These are phyloP conservation scores for Leucopsar rothschildi DNA, from an alignment of 2,113 vertebrate species.

Conservation along the genomic window DNA sequence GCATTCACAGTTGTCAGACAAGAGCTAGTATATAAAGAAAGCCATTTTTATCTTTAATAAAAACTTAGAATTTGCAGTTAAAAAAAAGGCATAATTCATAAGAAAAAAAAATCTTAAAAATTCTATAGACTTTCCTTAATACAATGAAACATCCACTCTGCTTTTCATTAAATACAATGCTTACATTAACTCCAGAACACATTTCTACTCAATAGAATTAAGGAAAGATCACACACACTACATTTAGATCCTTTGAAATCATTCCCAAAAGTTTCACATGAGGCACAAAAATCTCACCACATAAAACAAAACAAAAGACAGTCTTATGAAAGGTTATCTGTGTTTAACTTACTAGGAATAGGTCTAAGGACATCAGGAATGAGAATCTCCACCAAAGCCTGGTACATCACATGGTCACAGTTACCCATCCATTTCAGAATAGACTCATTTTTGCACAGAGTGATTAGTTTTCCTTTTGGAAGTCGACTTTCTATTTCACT, in stretches of 20 bases:
- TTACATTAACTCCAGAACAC: not conserved
- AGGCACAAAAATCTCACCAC: slow-evolving; percentile 35
- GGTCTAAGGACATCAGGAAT: slow-evolving; percentile 85
- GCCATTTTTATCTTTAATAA: not conserved
- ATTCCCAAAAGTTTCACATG: slow-evolving; percentile 38
- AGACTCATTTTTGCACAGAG: slow-evolving; percentile 82
- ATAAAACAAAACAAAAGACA: not conserved
- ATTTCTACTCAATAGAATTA: slow-evolving; percentile 46
- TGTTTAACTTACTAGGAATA: slow-evolving; percentile 83
- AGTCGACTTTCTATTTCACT: slow-evolving; percentile 87
- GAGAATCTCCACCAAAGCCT: slow-evolving; percentile 69
- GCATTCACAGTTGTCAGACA: not conserved
- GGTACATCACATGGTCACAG: slow-evolving; percentile 86
- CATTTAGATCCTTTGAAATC: not conserved
- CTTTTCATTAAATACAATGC: not conserved
- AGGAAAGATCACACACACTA: not conserved
- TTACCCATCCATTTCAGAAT: slow-evolving; percentile 86
- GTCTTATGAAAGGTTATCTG: slow-evolving; percentile 57
- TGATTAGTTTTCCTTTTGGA: slow-evolving; percentile 80
- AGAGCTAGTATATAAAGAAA: not conserved
- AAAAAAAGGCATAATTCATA: not conserved
- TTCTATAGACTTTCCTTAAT: not conserved
- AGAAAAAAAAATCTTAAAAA: not conserved
- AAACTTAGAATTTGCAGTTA: not conserved
- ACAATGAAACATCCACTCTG: not conserved